A percentile compares a stretch with the other conserved stretches of the same genome.
phyloP scores from a whole-genome alignment of 2,888 invertebrate species.

The Cephus pygmeus region DNA sequence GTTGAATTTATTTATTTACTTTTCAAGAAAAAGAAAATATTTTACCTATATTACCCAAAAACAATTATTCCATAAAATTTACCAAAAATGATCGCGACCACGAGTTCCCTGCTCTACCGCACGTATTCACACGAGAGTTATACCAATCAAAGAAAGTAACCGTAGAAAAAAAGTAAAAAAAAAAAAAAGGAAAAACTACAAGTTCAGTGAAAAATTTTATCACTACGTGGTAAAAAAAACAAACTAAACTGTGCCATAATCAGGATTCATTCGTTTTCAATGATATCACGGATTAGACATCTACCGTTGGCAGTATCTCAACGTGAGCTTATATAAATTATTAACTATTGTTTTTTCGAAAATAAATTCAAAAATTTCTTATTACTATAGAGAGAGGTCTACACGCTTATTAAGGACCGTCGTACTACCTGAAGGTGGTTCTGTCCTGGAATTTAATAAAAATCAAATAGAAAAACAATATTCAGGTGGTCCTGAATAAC shows the following conservation, averaged over 20 bases:
- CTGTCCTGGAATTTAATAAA: too few species aligned
- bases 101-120: background rate
- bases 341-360: background rate
- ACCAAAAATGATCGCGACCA: background rate
- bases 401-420: too few species aligned
- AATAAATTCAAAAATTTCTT: background rate
- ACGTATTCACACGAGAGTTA: background rate
- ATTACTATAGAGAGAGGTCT: background rate
- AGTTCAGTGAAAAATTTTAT: background rate
- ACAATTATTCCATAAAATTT: background rate
- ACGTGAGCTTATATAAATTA: background rate
- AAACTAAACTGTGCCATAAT: background rate
- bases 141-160: background rate
- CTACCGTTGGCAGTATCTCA: background rate
- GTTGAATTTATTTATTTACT: background rate
- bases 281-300: background rate
- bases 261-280: background rate
- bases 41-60: background rate
- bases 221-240: background rate
- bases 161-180: background rate
- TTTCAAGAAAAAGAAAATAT: background rate
- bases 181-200: background rate
- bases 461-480: too few species aligned
- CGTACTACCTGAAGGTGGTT: too few species aligned
- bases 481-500: too few species aligned